Conservation (phyloP, 2,113 vertebrate species). For the Epinephelus fuscoguttatus region DNA sequence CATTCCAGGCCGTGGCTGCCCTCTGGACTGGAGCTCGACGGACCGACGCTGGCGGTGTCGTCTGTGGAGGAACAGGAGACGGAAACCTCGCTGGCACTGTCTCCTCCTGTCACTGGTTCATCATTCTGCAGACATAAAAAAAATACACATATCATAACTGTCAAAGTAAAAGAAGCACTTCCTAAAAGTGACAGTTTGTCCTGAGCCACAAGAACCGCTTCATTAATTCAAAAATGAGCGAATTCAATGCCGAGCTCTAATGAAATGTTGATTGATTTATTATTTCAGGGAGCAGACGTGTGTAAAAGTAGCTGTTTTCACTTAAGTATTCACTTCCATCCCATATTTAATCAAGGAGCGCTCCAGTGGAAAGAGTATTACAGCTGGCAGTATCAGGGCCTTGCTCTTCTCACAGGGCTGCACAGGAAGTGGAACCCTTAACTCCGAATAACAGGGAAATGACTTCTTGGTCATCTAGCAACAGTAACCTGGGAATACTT, state of each 20-base stretch:
- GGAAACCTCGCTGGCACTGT: constrained; percentile 86
- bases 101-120: constrained; percentile 79
- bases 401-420: constrained; percentile 11
- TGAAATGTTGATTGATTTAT: constrained; percentile 13
- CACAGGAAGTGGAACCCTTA: constrained; percentile 43
- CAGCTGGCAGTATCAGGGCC: not conserved
- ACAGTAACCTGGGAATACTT: not conserved
- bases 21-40: constrained; percentile 88
- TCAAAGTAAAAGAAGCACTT: not conserved
- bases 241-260: not conserved
- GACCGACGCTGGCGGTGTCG: constrained; percentile 90
- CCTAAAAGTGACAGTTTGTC: not conserved
- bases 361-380: not conserved
- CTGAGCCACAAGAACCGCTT: not conserved
- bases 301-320: constrained; percentile 28
- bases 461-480: not conserved
- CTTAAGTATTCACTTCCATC: not conserved
- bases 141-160: not conserved
- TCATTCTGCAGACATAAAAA: constrained; percentile 62
- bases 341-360: not conserved
- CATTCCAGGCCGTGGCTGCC: constrained; percentile 75
- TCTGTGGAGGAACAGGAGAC: constrained; percentile 92
- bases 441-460: constrained; percentile 8
- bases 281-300: constrained; percentile 48
- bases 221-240: not conserved